A percentile compares a stretch with the other conserved stretches of the same genome.
Conservation (phyloP, 2,888 invertebrate genomes). For the Incurvaria masculella region DNA sequence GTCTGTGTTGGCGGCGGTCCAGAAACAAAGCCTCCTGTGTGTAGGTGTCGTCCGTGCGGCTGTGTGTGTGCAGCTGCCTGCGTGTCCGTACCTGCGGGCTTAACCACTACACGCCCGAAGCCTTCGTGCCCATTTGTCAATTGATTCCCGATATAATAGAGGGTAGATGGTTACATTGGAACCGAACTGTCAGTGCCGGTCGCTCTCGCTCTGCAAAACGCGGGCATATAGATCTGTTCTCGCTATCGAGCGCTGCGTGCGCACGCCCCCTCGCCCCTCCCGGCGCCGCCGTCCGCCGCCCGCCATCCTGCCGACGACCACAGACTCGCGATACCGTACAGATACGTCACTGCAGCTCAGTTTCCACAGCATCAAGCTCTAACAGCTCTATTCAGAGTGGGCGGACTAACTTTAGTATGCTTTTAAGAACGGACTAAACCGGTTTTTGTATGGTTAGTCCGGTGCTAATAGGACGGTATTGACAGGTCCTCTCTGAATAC, state of each 20-base stretch:
- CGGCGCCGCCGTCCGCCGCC: constrained; percentile 33
- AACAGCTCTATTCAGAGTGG: too few relatives aligned
- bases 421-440: too few relatives aligned
- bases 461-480: too few relatives aligned
- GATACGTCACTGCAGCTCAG: too few relatives aligned
- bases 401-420: too few relatives aligned
- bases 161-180: constrained; percentile 48
- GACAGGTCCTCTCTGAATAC: too few relatives aligned
- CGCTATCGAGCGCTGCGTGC: constrained; percentile 34
- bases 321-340: constrained; percentile 7
- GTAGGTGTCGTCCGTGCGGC: constrained; percentile 15
- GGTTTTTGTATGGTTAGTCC: too few relatives aligned
- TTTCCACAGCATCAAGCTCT: too few relatives aligned
- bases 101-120: constrained; percentile 20
- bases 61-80: constrained; percentile 12
- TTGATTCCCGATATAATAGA: constrained; percentile 55
- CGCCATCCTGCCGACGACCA: constrained; percentile 21
- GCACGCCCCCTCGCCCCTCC: constrained; percentile 9
- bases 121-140: constrained; percentile 42
- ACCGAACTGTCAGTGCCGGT: constrained; percentile 44
- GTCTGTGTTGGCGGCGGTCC: not conserved
- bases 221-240: constrained; percentile 24
- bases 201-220: constrained; percentile 21
- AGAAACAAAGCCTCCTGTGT: constrained; percentile 13
- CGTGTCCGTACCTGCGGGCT: constrained; percentile 15